Conservation (phyloP, 1,140 invertebrate genomes). For the Drosophila willistoni region DNA sequence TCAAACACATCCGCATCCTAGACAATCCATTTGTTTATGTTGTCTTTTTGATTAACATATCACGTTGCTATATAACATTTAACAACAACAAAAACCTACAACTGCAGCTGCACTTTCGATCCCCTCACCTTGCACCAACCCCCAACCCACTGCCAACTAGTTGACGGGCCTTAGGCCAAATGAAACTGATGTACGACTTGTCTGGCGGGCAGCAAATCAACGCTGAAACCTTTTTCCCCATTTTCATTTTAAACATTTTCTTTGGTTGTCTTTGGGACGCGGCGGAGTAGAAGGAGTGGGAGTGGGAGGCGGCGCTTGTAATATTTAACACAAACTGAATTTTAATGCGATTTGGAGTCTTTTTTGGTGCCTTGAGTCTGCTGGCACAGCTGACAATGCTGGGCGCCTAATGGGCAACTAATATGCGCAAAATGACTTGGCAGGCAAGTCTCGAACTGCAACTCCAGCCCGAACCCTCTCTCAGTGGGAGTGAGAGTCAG, state of each 20-base stretch:
- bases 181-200: slow-evolving; percentile 47
- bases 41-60: slow-evolving; percentile 71
- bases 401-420: slow-evolving; percentile 77
- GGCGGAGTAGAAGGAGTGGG: neutral
- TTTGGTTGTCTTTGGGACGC: slow-evolving; percentile 2
- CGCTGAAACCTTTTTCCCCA: slow-evolving; percentile 63
- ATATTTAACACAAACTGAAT: slow-evolving; percentile 80
- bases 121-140: neutral
- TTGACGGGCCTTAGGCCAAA: slow-evolving; percentile 11
- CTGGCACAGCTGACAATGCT: slow-evolving; percentile 52
- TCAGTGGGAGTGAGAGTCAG: neutral
- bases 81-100: slow-evolving; percentile 38
- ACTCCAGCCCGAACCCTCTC: slow-evolving; percentile 26
- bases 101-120: slow-evolving; percentile 48
- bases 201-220: slow-evolving; percentile 75
- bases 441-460: slow-evolving; percentile 71
- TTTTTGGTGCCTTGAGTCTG: neutral
- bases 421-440: slow-evolving; percentile 79
- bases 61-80: slow-evolving; percentile 74
- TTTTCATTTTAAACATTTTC: slow-evolving; percentile 20
- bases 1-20: slow-evolving; percentile 60
- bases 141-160: neutral
- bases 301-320: slow-evolving; percentile 57
- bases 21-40: slow-evolving; percentile 43
- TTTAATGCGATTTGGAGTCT: slow-evolving; percentile 69